Percentiles rank a stretch among this genome's conserved stretches.
These are phyloP conservation scores for Brachyistius frenatus DNA, from an alignment of 2,113 vertebrate genomes.

Conservation along the genomic window DNA sequence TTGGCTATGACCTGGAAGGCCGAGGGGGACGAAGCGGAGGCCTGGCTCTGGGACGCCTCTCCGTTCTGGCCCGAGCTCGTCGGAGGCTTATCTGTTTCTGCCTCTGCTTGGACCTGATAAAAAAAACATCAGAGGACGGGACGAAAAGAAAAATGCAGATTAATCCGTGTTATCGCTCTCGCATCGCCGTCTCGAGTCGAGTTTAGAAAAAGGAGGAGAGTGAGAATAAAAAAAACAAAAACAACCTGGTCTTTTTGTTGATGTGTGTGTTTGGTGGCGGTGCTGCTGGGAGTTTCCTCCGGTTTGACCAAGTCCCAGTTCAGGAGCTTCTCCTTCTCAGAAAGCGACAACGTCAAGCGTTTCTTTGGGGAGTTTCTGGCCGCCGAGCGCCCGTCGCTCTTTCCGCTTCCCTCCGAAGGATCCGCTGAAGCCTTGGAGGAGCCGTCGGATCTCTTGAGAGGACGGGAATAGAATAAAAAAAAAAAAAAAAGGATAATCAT, in stretches of 20 bases:
- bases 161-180: too few relatives aligned
- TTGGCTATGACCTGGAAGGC: slow-evolving; percentile 76
- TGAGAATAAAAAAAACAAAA: too few relatives aligned
- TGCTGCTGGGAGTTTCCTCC: slow-evolving; percentile 26
- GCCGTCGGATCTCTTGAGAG: slow-evolving; percentile 26
- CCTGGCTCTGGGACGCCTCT: slow-evolving; percentile 47
- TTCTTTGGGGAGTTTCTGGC: slow-evolving; percentile 58
- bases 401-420: slow-evolving; percentile 24
- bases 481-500: not conserved
- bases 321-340: slow-evolving; percentile 79
- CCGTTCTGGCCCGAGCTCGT: slow-evolving; percentile 44
- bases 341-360: slow-evolving; percentile 62
- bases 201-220: too few relatives aligned
- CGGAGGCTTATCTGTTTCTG: slow-evolving; percentile 48
- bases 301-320: slow-evolving; percentile 70
- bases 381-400: not conserved
- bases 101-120: slow-evolving; percentile 65
- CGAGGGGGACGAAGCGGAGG: slow-evolving; percentile 48
- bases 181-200: too few relatives aligned
- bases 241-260: slow-evolving; percentile 48
- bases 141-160: slow-evolving; percentile 15
- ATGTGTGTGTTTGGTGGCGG: not conserved
- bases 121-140: slow-evolving; percentile 66
- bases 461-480: too few relatives aligned
- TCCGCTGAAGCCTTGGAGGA: not conserved